Base-by-base conservation (phyloP, 2,888 invertebrate genomes). In the Chaitophorus viminalis region DNA sequence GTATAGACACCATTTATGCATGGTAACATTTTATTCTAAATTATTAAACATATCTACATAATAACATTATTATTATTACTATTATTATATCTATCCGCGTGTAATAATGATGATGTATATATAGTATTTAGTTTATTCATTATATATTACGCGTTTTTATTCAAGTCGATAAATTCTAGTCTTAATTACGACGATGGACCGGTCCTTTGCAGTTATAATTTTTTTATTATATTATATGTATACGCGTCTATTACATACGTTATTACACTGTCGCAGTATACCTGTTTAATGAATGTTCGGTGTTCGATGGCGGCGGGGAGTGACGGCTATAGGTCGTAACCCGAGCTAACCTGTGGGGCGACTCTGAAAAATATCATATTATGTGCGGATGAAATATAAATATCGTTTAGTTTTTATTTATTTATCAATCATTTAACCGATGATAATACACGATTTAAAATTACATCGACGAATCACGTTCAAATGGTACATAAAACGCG, bases 121-220 rank as follows among this genome's bases (percentile, higher is more conserved):
- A 25, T 25, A 25, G 18, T 65, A 68, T 70, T 14, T 3, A 60
- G 31, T 31, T 70, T 31, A 29, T 70, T 8, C 29, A 68, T n/a
- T 8, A 60, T 11, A 68, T 68, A 68, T 60, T 21, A 21, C 18
- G 25, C 60, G 25, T 82, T 46, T 65, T 52, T 52, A 46, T 31
- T 25, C 52, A 46, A 31, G 70, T 36, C 70, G 52, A 70, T 72
- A 72, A 72, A 82, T 82, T 54, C 54, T 54, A 29, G 74, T 82
- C 82, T 46, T 74, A 72, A 52, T 33, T 33, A n/a, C 46, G 4
- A 29, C 70, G 33, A 65, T 36, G 65, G 65, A 68, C 36, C 79
- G 79, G 60, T 79, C 46, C 18, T 39, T 18, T 18, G 33, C 65
- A 36, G 60, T 65, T 79, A 79, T 65, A 65, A n/a, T 79, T n/a